Percentiles rank a stretch among this genome's conserved stretches.
These are phyloP conservation scores for Phymanthus crucifer DNA, from an alignment of 92 coral and sea anemone genomes.

Conservation along the genomic window DNA sequence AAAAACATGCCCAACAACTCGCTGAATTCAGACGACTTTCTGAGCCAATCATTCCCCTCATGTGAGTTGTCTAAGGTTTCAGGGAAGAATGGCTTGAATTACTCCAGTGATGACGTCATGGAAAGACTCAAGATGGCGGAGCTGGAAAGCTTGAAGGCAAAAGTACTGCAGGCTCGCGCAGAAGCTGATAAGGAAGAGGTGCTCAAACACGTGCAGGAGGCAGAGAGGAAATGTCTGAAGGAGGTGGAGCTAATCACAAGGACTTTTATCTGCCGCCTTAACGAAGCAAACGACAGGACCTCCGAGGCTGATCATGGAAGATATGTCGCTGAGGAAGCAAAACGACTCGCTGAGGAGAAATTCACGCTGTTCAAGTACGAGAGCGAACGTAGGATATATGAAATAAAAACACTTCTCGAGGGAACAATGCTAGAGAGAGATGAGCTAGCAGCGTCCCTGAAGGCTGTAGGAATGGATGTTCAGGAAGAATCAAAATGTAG, in stretches of 20 bases:
- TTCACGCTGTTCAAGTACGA: slow-evolving; percentile 82
- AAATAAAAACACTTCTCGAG: slow-evolving; percentile 62
- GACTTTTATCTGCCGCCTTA: slow-evolving; percentile 69
- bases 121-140: slow-evolving; percentile 65
- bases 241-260: slow-evolving; percentile 78
- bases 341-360: slow-evolving; percentile 78
- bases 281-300: slow-evolving; percentile 76
- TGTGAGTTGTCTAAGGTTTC: background rate
- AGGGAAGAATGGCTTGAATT: slow-evolving; percentile 16
- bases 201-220: slow-evolving; percentile 58
- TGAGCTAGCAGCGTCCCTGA: slow-evolving; percentile 70
- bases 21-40: background rate
- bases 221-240: slow-evolving; percentile 76
- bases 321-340: slow-evolving; percentile 73
- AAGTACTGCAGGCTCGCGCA: slow-evolving; percentile 75
- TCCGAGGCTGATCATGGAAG: slow-evolving; percentile 71
- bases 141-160: slow-evolving; percentile 68
- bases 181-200: slow-evolving; percentile 71
- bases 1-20: background rate
- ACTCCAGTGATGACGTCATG: slow-evolving; percentile 25
- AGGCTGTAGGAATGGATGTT: slow-evolving; percentile 66
- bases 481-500: slow-evolving; percentile 34
- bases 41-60: background rate
- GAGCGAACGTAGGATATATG: slow-evolving; percentile 74
- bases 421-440: slow-evolving; percentile 79